These are phyloP conservation scores for Macrosiphum euphorbiae DNA, from an alignment of 2,888 invertebrate species.

Conservation along the genomic window DNA sequence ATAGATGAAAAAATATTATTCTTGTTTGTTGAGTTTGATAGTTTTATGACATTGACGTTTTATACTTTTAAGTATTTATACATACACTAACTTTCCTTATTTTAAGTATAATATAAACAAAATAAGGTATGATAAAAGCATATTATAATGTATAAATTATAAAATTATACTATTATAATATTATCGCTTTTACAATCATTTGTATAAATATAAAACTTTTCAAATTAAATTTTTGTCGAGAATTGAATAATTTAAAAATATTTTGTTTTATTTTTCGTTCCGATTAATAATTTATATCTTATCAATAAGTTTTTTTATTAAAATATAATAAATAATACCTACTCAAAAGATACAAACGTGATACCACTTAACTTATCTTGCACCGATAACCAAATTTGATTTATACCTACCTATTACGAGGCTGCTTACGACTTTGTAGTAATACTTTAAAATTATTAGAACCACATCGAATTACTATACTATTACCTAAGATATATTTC, in stretches of 20 bases:
- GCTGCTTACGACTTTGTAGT: not conserved
- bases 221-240: not conserved
- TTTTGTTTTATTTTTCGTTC: not conserved
- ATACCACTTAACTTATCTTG: not conserved
- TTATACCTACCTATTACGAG: not conserved
- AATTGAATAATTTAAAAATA: not conserved
- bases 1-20: not conserved
- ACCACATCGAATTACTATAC: not conserved
- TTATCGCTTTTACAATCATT: not conserved
- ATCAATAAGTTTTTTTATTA: not conserved
- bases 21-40: conserved; percentile 4
- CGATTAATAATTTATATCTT: not conserved
- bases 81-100: not conserved
- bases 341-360: not conserved
- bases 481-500: too few species aligned
- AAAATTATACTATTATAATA: not conserved
- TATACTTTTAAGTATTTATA: not conserved
- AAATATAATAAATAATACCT: not conserved
- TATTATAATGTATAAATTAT: not conserved
- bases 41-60: not conserved
- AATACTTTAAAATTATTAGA: not conserved
- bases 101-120: not conserved
- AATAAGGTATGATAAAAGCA: not conserved
- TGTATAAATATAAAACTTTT: not conserved
- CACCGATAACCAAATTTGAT: not conserved